A percentile compares a stretch with the other conserved stretches of the same genome.
phyloP scores from a whole-genome alignment of 2,113 vertebrate species.

The Pterophyllum scalare region DNA sequence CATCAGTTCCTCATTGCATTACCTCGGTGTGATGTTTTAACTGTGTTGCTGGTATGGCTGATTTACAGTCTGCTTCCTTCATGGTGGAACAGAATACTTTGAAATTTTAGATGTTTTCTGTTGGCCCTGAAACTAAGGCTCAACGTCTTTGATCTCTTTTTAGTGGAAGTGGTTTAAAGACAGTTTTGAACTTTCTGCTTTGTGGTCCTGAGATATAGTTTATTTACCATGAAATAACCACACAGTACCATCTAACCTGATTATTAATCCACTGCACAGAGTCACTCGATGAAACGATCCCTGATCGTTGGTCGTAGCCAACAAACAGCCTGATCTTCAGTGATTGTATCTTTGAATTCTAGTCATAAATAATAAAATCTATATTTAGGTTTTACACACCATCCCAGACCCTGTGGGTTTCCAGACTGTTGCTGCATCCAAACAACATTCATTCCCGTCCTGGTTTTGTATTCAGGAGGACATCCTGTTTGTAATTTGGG shows the following conservation, averaged over 20 bases:
- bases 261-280: neutral
- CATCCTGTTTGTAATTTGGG: slow-evolving; percentile 59
- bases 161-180: neutral
- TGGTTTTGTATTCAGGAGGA: slow-evolving; percentile 38
- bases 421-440: slow-evolving; percentile 25
- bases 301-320: neutral
- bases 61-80: neutral
- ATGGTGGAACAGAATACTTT: neutral
- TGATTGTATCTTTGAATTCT: neutral
- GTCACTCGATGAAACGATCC: neutral
- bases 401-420: neutral
- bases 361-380: neutral
- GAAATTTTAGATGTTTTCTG: neutral
- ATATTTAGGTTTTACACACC: slow-evolving; percentile 25
- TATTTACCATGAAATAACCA: neutral
- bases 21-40: neutral
- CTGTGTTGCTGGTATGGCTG: neutral
- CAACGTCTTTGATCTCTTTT: neutral
- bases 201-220: neutral
- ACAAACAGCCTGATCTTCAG: neutral
- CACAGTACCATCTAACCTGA: neutral
- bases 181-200: neutral
- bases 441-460: slow-evolving; percentile 31
- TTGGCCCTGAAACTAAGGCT: neutral
- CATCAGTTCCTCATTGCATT: no score